phyloP scores from a whole-genome alignment of 2,888 invertebrate genomes.

The Drosophila suboccidentalis region DNA sequence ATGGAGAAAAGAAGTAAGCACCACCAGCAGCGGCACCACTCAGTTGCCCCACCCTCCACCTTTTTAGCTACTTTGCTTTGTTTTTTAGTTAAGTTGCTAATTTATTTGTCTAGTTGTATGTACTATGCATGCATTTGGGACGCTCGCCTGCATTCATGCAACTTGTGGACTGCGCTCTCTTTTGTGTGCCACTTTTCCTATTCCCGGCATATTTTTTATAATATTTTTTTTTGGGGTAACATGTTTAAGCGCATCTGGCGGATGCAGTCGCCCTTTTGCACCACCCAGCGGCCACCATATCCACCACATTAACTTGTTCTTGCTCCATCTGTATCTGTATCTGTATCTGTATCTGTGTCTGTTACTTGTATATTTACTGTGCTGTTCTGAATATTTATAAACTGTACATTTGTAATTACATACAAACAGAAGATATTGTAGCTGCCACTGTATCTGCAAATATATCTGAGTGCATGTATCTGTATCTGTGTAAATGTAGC shows the following conservation, averaged over 20 bases:
- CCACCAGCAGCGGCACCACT: background rate
- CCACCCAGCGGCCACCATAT: slow-evolving; percentile 8
- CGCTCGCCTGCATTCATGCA: slow-evolving; percentile 55
- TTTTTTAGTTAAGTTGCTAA: slow-evolving; percentile 77
- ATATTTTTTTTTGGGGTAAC: slow-evolving; percentile 22
- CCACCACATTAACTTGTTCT: slow-evolving; percentile 36
- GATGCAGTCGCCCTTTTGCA: slow-evolving; percentile 38
- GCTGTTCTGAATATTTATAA: slow-evolving; percentile 69
- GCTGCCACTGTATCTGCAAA: background rate
- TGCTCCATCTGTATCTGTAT: background rate
- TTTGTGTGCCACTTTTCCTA: slow-evolving; percentile 51
- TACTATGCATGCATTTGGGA: slow-evolving; percentile 59
- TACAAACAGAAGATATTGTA: slow-evolving; percentile 25
- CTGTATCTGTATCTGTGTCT: slow-evolving; percentile 15
- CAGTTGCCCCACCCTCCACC: slow-evolving; percentile 1
- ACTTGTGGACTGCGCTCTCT: slow-evolving; percentile 30
- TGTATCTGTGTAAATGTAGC: slow-evolving; percentile 12
- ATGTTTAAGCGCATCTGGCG: slow-evolving; percentile 58
- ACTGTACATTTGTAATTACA: slow-evolving; percentile 72
- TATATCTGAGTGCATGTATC: slow-evolving; percentile 5
- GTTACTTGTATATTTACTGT: slow-evolving; percentile 36
- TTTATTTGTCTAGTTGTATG: slow-evolving; percentile 68
- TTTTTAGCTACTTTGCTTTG: slow-evolving; percentile 48
- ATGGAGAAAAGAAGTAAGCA: slow-evolving; percentile 13
- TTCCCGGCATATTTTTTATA: slow-evolving; percentile 29